These are phyloP conservation scores for Drosophila auraria DNA, from an alignment of 1,140 invertebrate genomes.

Conservation along the genomic window DNA sequence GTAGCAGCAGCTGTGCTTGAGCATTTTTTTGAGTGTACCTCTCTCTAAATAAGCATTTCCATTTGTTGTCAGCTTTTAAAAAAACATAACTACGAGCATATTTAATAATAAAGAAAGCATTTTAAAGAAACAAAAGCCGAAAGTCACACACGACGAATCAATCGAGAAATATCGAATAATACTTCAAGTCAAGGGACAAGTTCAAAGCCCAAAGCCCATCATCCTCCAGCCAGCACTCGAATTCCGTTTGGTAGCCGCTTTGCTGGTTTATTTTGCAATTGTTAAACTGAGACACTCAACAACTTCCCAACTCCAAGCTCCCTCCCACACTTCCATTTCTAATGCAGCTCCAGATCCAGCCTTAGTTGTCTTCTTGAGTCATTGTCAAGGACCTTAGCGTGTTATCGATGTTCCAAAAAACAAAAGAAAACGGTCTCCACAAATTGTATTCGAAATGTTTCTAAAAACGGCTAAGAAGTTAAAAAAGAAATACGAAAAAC, in stretches of 20 bases:
- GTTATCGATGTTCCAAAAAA: slow-evolving; percentile 59
- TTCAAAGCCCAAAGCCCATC: slow-evolving; percentile 31
- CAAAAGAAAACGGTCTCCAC: slow-evolving; percentile 43
- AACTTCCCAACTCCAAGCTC: not conserved
- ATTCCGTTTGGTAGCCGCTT: slow-evolving; percentile 41
- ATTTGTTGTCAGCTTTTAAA: slow-evolving; percentile 83
- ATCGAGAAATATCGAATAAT: slow-evolving; percentile 29
- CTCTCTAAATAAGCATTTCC: slow-evolving; percentile 74
- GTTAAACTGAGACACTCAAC: slow-evolving; percentile 70
- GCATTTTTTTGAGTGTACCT: slow-evolving; percentile 77
- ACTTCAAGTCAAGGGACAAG: slow-evolving; percentile 34
- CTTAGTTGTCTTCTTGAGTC: slow-evolving; percentile 39
- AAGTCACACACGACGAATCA: slow-evolving; percentile 22
- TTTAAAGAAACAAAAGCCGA: slow-evolving; percentile 57
- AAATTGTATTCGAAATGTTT: slow-evolving; percentile 68
- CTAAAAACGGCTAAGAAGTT: slow-evolving; percentile 42
- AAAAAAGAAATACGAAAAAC: slow-evolving; percentile 43
- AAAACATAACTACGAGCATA: slow-evolving; percentile 71
- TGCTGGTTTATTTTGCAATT: slow-evolving; percentile 74
- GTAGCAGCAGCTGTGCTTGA: slow-evolving; percentile 37
- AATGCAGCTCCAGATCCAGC: slow-evolving; percentile 11
- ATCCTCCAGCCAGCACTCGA: slow-evolving; percentile 18
- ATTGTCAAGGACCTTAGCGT: slow-evolving; percentile 35
- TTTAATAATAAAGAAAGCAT: slow-evolving; percentile 63
- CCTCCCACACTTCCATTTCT: slow-evolving; percentile 19